Base-by-base conservation (phyloP, 2,113 vertebrate species). In the Campylorhamphus procurvoides region DNA sequence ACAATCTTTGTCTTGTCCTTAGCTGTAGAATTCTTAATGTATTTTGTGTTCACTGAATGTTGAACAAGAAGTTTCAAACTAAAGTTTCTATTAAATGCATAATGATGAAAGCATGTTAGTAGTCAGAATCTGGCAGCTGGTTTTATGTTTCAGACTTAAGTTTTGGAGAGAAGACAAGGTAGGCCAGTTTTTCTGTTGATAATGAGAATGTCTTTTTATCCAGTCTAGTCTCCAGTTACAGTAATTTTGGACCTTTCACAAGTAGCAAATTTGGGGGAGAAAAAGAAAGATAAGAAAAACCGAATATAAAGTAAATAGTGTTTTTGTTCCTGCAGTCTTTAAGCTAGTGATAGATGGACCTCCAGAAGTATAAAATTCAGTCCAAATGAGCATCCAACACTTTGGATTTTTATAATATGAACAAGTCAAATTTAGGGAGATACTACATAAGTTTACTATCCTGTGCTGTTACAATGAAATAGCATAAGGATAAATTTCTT, bases 111-210 rank as follows among this genome's bases (percentile, higher is more conserved):
- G 64, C 18, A 16, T 18, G 5, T 67, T 87, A 72, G 29, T 50
- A 68, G 80, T 71, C 66, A 72, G 35, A 72, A 89, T 67, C 35
- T 82, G 33, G 58, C 25, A 80, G 53, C 58, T 93, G 53, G 27
- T 68, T 84, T 89, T 87, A 80, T 52, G 31, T 89, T 93, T 80
- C 77, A 87, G 47, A n/a, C 52, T 87, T 52, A 49, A 71, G 28
- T 74, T 92, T 67, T 62, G 16, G 53, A 78, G 80, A 66, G 39
- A 88, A 31, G 55, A 86, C 19, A 53, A 81, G 50, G 75, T 49
- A 86, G n/a, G 18, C 29, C 23, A 49, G 14, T 78, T 62, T 80
- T 81, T 81, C 42, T 84, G 39, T 29, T 84, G 56, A 71, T 81
- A 74, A 69, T 66, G 31, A 80, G 22, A 81, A 58, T 29, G 49